Conservation (phyloP, 2,797 vertebrate species). For the Austrolebias charrua region DNA sequence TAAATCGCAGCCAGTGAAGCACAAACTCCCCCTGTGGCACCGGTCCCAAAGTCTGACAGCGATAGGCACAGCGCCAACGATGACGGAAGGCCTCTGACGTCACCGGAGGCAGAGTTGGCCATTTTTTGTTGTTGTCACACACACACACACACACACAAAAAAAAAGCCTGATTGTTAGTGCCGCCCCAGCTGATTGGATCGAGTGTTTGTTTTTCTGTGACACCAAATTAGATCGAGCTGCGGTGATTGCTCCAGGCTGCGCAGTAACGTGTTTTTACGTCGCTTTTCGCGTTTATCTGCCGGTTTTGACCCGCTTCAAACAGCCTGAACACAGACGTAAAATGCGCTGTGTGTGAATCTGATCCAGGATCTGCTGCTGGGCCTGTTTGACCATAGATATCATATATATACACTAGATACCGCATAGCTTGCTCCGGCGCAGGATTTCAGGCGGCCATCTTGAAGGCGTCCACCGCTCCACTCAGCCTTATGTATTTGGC, state of each 20-base stretch:
- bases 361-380: constrained; percentile 29
- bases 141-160: too few species aligned
- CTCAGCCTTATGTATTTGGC: too few species aligned
- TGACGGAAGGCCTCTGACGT: constrained; percentile 70
- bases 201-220: constrained; percentile 26
- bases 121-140: not conserved
- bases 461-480: too few species aligned
- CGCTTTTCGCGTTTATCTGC: not conserved
- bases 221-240: constrained; percentile 36
- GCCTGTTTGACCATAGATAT: constrained; percentile 59
- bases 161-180: too few species aligned
- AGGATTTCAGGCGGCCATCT: too few species aligned
- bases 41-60: constrained; percentile 68
- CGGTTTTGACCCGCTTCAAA: not conserved
- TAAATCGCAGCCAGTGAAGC: constrained; percentile 53
- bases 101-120: constrained; percentile 42
- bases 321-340: too few species aligned
- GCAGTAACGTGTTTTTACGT: too few species aligned
- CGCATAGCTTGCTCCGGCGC: too few species aligned
- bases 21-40: constrained; percentile 54
- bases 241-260: constrained; percentile 10
- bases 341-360: not conserved
- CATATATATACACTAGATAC: too few species aligned
- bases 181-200: constrained; percentile 44
- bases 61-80: constrained; percentile 73